Evolutionary conservation across 2,797 vertebrate genomes (phyloP), one percentile per base, ranked within the genome.

Genomic region (Fistularia tabacaria): DNA sequence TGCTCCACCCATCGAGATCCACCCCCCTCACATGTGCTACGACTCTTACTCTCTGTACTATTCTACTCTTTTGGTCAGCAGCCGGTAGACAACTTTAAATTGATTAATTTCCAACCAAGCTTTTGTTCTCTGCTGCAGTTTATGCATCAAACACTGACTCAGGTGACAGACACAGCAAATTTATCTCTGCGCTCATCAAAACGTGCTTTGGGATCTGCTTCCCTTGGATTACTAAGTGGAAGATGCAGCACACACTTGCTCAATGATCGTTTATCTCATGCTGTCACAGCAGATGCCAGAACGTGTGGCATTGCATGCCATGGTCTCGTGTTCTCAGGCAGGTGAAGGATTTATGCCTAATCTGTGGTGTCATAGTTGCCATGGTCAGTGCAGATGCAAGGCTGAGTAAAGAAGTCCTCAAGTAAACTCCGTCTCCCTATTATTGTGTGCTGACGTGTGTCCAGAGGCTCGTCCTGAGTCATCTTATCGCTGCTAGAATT

Each of bases 91-190:
- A 25, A 25, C 5, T 25, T 25, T 25, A 25, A 25, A 25, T 25
- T 25, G 25, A 25, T 25, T 25, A 2, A 14, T 68, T 62, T 72
- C 50, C 42, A 68, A 3, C 25, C 25, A 2, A 25, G 25, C 25
- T 25, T 5, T 25, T 3, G 25, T 25, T 25, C 25, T 64, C 56
- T 77, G 69, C 69, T 0, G 13, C 58, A 38, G 61, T 38, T 60
- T 69, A 76, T 76, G 36, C 66, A 45, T 59, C 62, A 59, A 77
- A 49, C 57, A 74, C 79, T 81, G 77, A 83, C 49, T 85, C 77
- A 62, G 12, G 12, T 51, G 60, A 39, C 41, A 10, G 51, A 66
- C 8, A 9, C 51, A 50, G 44, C 52, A 52, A n/a, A 52, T 50
- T 51, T 14, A 54, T 59, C 14, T 52, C 40, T 57, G 51, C 57